Evolutionary conservation across 2,797 vertebrate genomes (phyloP).

Genomic region (Tauraco hartlaubi): DNA sequence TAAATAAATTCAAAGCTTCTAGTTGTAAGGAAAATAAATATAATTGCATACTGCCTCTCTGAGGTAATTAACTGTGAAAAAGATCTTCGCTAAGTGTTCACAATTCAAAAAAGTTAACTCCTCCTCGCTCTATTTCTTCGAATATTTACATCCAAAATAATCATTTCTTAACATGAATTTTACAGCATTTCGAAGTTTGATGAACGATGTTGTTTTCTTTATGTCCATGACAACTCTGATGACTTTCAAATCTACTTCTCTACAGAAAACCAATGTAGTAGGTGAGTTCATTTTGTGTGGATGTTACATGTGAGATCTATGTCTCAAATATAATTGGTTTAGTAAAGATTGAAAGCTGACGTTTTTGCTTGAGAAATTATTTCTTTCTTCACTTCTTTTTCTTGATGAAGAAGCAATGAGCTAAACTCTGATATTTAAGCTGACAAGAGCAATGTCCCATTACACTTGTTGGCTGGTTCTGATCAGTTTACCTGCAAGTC

Average conservation of each 20-base stretch:
- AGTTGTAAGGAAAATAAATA: neutral
- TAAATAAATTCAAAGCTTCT: neutral
- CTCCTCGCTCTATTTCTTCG: neutral
- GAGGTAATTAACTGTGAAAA: neutral
- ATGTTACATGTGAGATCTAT: neutral
- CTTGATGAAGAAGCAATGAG: neutral
- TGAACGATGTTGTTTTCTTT: constrained; percentile 96
- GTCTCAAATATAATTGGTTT: neutral
- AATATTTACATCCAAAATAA: neutral
- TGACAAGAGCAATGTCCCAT: neutral
- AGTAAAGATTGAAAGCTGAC: neutral
- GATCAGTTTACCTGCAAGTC: neutral
- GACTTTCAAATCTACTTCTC: constrained; percentile 99
- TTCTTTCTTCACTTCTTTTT: neutral
- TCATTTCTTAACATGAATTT: constrained; percentile 49
- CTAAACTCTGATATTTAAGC: neutral
- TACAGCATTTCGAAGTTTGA: constrained; percentile 95
- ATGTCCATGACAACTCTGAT: constrained; percentile 93
- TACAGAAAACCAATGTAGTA: constrained; percentile 91
- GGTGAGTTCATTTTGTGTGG: constrained; percentile 81
- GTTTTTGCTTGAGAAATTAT: neutral
- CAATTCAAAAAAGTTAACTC: neutral
- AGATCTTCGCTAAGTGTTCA: neutral
- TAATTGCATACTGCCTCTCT: neutral
- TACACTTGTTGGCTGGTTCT: neutral